These are phyloP conservation scores for Helicorthomorpha holstii DNA, from an alignment of 1,140 invertebrate genomes.

Conservation along the genomic window DNA sequence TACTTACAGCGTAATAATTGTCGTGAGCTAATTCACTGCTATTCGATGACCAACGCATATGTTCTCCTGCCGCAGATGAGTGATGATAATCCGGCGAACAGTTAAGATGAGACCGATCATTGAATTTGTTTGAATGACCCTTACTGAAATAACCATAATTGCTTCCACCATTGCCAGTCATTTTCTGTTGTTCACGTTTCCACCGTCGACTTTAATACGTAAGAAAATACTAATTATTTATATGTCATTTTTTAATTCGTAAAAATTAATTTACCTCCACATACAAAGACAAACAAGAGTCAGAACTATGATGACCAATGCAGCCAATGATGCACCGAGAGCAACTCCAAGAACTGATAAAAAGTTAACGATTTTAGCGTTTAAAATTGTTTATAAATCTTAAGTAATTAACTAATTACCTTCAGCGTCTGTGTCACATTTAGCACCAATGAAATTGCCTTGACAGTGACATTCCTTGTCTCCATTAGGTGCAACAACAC, in stretches of 20 bases:
- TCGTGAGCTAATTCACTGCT: too few relatives aligned
- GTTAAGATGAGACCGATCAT: too few relatives aligned
- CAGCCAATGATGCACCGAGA: conserved; percentile 69
- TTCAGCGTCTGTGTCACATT: conserved; percentile 80
- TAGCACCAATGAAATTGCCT: conserved; percentile 67
- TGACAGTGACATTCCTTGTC: conserved; percentile 61
- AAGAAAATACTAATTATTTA: conserved; percentile 1
- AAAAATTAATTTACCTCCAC: conserved; percentile 50
- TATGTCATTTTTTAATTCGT: neutral
- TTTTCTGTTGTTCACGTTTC: conserved; percentile 63
- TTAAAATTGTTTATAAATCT: neutral
- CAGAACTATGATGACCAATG: conserved; percentile 67
- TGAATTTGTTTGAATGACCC: neutral
- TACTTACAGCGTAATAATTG: neutral
- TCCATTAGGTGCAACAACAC: conserved; percentile 51
- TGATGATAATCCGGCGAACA: too few relatives aligned
- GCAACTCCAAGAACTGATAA: conserved; percentile 58
- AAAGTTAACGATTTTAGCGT: neutral
- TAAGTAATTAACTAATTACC: conserved; percentile 4
- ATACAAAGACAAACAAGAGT: conserved; percentile 71
- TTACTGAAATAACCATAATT: neutral
- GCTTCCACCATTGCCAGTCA: neutral
- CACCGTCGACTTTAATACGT: conserved; percentile 50
- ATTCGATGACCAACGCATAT: neutral
- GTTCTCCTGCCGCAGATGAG: neutral